Base-by-base conservation (phyloP, 2,888 invertebrate genomes). In the Branchellion lobata region DNA sequence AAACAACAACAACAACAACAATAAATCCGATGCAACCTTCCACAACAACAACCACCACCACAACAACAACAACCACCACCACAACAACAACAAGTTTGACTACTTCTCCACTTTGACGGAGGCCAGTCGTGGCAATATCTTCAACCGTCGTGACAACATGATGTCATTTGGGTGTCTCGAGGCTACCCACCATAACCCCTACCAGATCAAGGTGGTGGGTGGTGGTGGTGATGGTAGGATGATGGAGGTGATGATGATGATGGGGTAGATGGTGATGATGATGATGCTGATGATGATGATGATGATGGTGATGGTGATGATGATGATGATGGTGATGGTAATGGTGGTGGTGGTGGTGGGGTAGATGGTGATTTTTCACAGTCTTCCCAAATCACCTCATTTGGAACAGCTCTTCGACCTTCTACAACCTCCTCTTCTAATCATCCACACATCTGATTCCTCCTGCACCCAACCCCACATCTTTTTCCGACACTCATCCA, bases 151-250 rank as follows among this genome's bases (percentile, higher is more conserved):
- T 84, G 90, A 93, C 88, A 96, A 96, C 89, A 97, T 96, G 91
- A 95, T 97, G 91, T 94, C 94, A 79, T 87, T 87, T 82, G 85
- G 83, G 79, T 82, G 84, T 84, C 91, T 98, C 86, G 97, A 97
- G 84, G 92, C 92, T 89, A 93, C 94, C 88, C 96, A 96, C 90
- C 92, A 96, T 88, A 98, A 98, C 91, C 96, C 96, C 86, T 97
- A 96, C 91, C 96, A 97, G 91, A 96, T 98, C 88, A 97, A 97
- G 94, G 77, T 77, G n/a, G 18, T 65, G 65, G 72, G 34, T 24
- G 72, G 34, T 72, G 72, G 36, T 72, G n/a, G n/a, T n/a, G n/a
- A n/a, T n/a, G n/a, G n/a, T n/a, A n/a, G n/a, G n/a, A n/a, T n/a
- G n/a, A n/a, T n/a, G n/a, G n/a, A n/a, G n/a, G n/a, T n/a, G n/a